A percentile compares a stretch with the other conserved stretches of the same genome.
These are phyloP conservation scores for Aleiodes sp. DNA, from an alignment of 1,140 invertebrate genomes.

Conservation along the genomic window DNA sequence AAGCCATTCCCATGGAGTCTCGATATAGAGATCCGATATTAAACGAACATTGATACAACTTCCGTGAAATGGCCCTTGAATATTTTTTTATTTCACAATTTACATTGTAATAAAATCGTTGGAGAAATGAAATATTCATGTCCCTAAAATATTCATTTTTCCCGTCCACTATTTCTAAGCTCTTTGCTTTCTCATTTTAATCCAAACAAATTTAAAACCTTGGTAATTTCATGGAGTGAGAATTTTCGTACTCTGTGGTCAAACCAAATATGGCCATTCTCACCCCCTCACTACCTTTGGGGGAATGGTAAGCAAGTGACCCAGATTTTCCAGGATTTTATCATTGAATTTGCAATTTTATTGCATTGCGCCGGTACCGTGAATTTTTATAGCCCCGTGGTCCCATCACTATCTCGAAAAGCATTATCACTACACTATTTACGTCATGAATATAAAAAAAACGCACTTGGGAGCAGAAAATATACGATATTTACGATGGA, in stretches of 20 bases:
- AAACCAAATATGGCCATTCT: not conserved
- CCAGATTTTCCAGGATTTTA: not conserved
- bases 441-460: no score
- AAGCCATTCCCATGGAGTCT: constrained; percentile 17
- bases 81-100: not conserved
- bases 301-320: not conserved
- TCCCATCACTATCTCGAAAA: not conserved
- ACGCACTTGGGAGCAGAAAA: no score
- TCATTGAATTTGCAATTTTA: constrained; percentile 6
- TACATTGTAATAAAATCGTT: not conserved
- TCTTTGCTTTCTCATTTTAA: not conserved
- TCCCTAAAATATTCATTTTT: not conserved
- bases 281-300: not conserved
- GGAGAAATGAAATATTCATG: not conserved
- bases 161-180: not conserved
- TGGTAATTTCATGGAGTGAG: not conserved
- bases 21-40: constrained; percentile 5
- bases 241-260: not conserved
- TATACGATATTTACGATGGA: no score
- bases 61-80: not conserved
- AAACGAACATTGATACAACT: not conserved
- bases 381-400: not conserved
- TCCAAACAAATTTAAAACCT: not conserved
- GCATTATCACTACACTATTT: no score
- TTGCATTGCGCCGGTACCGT: not conserved